Conservation (phyloP, 2,797 vertebrate species). For the Anniella stebbinsi region DNA sequence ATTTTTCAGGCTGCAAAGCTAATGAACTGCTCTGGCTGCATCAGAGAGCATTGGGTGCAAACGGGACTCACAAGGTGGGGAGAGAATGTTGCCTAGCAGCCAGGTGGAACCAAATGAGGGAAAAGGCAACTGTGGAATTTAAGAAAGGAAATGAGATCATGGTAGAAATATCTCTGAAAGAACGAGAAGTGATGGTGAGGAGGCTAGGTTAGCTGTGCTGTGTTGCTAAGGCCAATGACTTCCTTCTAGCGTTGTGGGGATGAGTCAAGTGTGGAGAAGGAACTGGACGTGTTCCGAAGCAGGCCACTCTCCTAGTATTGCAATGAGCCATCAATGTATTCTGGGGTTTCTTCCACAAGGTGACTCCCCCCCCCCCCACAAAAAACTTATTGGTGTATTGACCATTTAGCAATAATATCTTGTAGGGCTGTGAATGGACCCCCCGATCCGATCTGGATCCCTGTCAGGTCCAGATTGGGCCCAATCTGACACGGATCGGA, state of each 20-base stretch:
- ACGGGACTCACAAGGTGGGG: background rate
- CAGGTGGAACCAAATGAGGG: background rate
- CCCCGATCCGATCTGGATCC: too few species aligned
- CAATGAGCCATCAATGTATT: background rate
- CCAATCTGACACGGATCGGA: too few species aligned
- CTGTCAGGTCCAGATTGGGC: too few species aligned
- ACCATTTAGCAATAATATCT: too few species aligned
- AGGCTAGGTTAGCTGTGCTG: background rate
- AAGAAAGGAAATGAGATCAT: background rate
- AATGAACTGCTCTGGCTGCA: too few species aligned
- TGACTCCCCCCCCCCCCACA: too few species aligned
- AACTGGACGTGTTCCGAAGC: background rate
- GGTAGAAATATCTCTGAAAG: background rate
- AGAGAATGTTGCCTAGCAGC: background rate
- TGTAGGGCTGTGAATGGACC: too few species aligned
- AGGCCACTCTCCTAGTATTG: background rate
- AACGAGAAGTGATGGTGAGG: background rate
- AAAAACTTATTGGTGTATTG: too few species aligned
- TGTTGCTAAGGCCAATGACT: background rate
- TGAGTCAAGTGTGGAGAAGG: background rate
- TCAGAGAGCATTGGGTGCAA: too few species aligned
- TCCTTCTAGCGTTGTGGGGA: background rate
- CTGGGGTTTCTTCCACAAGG: background rate
- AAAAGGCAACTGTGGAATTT: background rate
- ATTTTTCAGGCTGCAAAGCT: too few species aligned